Percentiles rank a stretch among this genome's conserved stretches.
Conservation (phyloP, 1,140 invertebrate genomes). For the Heliconius congener region DNA sequence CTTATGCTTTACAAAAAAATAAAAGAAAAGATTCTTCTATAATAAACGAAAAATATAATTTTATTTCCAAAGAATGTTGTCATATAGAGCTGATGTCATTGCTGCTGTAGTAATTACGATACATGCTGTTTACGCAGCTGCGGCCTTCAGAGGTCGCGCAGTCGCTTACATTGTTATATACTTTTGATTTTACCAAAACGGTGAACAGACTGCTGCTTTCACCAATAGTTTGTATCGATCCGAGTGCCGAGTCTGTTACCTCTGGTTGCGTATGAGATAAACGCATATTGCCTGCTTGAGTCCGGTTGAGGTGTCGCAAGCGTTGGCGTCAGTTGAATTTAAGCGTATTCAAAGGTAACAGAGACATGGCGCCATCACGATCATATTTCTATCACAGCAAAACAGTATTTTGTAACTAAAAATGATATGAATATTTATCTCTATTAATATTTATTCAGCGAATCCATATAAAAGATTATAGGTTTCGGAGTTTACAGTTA, state of each 20-base stretch:
- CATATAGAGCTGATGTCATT: slow-evolving; percentile 63
- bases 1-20: too few species aligned
- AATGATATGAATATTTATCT: neutral
- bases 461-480: neutral
- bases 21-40: too few species aligned
- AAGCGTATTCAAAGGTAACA: slow-evolving; percentile 56
- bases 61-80: slow-evolving; percentile 13
- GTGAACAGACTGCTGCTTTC: slow-evolving; percentile 44
- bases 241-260: slow-evolving; percentile 33
- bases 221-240: slow-evolving; percentile 40
- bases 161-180: slow-evolving; percentile 27
- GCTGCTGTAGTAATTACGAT: slow-evolving; percentile 57
- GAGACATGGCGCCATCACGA: slow-evolving; percentile 56
- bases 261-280: slow-evolving; percentile 56
- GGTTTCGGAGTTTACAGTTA: neutral
- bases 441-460: neutral
- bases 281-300: slow-evolving; percentile 64
- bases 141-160: slow-evolving; percentile 63
- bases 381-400: slow-evolving; percentile 24
- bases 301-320: slow-evolving; percentile 66
- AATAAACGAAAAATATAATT: neutral
- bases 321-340: slow-evolving; percentile 57
- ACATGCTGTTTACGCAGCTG: slow-evolving; percentile 68
- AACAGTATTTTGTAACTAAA: neutral
- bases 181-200: slow-evolving; percentile 39